A percentile compares a stretch with the other conserved stretches of the same genome.
phyloP scores from a whole-genome alignment of 2,113 vertebrate genomes.

The Piaya cayana region DNA sequence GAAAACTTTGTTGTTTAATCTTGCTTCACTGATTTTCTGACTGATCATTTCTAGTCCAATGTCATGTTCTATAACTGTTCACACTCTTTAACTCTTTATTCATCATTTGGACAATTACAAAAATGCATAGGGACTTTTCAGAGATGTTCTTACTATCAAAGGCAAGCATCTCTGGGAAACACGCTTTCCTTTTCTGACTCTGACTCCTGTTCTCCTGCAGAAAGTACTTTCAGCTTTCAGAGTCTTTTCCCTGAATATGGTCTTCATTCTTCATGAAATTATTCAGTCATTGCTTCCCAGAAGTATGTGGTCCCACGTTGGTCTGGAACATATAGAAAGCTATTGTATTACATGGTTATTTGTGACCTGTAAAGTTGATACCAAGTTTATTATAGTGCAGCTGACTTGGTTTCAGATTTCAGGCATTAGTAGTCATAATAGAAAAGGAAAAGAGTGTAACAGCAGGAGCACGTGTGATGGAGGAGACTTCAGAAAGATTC shows the following conservation, averaged over 20 bases:
- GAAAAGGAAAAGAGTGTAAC: constrained; percentile 48
- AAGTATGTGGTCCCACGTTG: constrained; percentile 9
- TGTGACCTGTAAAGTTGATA: constrained; percentile 75
- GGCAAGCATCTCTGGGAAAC: neutral
- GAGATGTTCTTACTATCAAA: neutral
- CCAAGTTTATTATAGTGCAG: constrained; percentile 68
- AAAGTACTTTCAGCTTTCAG: constrained; percentile 7
- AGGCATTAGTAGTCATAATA: constrained; percentile 67
- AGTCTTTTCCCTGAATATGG: neutral
- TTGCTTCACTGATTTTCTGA: neutral
- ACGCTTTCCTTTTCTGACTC: neutral
- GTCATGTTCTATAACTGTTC: neutral
- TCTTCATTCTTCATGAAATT: constrained; percentile 47
- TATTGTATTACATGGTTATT: constrained; percentile 73
- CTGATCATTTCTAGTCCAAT: neutral
- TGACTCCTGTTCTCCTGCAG: neutral
- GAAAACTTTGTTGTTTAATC: neutral
- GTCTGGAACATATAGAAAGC: constrained; percentile 58
- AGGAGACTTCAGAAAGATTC: constrained; percentile 48
- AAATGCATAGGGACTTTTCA: neutral
- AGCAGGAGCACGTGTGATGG: constrained; percentile 30
- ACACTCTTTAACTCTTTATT: neutral
- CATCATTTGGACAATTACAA: neutral
- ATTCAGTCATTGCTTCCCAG: constrained; percentile 22
- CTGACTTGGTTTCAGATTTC: constrained; percentile 68